Conservation (phyloP, 1,140 invertebrate genomes). For the Grapholita molesta region DNA sequence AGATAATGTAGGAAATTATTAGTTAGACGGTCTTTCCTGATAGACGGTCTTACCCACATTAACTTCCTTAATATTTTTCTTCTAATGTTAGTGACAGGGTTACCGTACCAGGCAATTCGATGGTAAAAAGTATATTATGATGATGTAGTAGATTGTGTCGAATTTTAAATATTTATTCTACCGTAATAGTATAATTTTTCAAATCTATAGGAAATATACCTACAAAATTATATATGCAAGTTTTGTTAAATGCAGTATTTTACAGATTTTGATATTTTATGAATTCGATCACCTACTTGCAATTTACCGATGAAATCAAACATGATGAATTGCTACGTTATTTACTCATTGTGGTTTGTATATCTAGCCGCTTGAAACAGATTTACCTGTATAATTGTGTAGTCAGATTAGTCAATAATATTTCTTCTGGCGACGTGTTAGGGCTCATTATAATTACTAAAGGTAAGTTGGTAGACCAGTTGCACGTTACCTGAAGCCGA, state of each 20-base stretch:
- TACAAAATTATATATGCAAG: not conserved
- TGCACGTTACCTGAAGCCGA: constrained; percentile 2
- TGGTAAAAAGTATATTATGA: too few relatives aligned
- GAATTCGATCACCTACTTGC: not conserved
- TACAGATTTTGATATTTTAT: not conserved
- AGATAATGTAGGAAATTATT: too few relatives aligned
- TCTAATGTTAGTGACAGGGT: too few relatives aligned
- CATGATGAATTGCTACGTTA: not conserved
- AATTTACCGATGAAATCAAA: not conserved
- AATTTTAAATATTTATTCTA: too few relatives aligned
- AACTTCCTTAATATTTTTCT: too few relatives aligned
- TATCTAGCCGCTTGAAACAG: not conserved
- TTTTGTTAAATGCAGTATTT: not conserved
- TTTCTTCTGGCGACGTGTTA: not conserved
- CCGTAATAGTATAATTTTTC: too few relatives aligned
- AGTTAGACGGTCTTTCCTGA: too few relatives aligned
- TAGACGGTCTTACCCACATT: too few relatives aligned
- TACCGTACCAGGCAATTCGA: too few relatives aligned
- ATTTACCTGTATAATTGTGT: not conserved
- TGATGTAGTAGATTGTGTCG: too few relatives aligned
- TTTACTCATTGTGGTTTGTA: not conserved
- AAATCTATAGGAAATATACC: too few relatives aligned
- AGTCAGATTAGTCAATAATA: not conserved
- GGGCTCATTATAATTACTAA: not conserved
- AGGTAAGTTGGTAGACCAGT: not conserved